phyloP scores from a whole-genome alignment of 2,797 vertebrate genomes.

The Neostethus bicornis region DNA sequence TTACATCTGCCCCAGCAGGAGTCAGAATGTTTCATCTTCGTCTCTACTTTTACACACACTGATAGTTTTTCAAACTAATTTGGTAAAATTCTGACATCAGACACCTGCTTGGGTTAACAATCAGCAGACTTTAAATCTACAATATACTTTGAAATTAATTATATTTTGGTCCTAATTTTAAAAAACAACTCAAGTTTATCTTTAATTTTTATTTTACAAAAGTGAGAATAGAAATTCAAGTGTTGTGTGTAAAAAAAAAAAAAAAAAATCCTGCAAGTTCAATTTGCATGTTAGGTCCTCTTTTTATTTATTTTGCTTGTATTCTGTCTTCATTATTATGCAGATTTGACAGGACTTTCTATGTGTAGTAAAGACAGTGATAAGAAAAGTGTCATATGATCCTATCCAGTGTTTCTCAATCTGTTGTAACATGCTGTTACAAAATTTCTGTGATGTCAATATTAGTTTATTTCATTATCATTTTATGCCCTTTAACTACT shows the following conservation, averaged over 20 bases:
- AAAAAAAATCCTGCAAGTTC: no score
- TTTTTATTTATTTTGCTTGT: not conserved
- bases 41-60: no score
- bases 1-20: constrained; percentile 61
- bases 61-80: not conserved
- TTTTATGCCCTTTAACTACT: constrained; percentile 17
- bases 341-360: not conserved
- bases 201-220: no score
- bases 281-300: not conserved
- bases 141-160: not conserved
- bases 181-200: no score
- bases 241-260: no score
- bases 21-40: constrained; percentile 50
- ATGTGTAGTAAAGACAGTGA: constrained; percentile 14
- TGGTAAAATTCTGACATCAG: not conserved
- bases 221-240: not conserved
- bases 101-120: not conserved
- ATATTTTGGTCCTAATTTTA: no score
- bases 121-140: not conserved
- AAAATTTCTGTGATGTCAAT: constrained; percentile 7
- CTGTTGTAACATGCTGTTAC: constrained; percentile 14
- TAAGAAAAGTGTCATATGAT: constrained; percentile 20
- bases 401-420: not conserved
- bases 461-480: not conserved
- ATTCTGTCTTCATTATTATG: not conserved